Base-by-base conservation (phyloP, 2,888 invertebrate species). In the Tiliacea citrago region DNA sequence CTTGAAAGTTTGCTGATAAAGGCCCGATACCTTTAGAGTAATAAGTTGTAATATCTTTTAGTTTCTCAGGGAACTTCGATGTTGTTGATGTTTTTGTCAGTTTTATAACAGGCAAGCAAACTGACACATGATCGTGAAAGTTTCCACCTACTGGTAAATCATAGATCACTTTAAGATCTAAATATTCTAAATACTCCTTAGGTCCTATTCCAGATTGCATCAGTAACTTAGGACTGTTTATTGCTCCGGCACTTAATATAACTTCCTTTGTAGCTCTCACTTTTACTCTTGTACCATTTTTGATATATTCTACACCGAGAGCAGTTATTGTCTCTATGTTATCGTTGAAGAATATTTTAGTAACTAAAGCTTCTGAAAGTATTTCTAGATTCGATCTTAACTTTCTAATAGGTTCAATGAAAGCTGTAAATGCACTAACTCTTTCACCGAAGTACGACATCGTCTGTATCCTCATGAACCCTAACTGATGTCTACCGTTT, bases 121-220 rank as follows among this genome's bases (percentile, higher is more conserved):
- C 94, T 2, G 95, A 94, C 35, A 96, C 65, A 86, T 96, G 96
- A 82, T 96, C 96, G n/a, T 96, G 96, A 82, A 96, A 95, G 79
- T 96, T 96, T 16, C 91, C 92, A 39, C 96, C 96, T 0, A 96
- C 95, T 1, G 96, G 95, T 68, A 96, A 90, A 88, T 96, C 95
- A 72, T 90, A 89, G 51, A 91, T 79, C 5, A 92, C 91, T 81
- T 91, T 91, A 42, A 96, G 90, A 85, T 93, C 91, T 87, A 96
- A 90, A 90, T 95, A 96, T 85, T 96, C 95, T 83, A 96, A 91
- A 71, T 96, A 96, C 24, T 96, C 95, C 72, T 89, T 94, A 24
- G 96, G 96, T 3, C 96, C 96, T 69, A 96, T 86, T 73, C 96
- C 96, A 53, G 96, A 96, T 76, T 94, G 94, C 96, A 96, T 96